Percentiles rank a stretch among this genome's conserved stretches.
These are phyloP conservation scores for Cryptus viduatorius DNA, from an alignment of 2,888 invertebrate species.

Conservation along the genomic window DNA sequence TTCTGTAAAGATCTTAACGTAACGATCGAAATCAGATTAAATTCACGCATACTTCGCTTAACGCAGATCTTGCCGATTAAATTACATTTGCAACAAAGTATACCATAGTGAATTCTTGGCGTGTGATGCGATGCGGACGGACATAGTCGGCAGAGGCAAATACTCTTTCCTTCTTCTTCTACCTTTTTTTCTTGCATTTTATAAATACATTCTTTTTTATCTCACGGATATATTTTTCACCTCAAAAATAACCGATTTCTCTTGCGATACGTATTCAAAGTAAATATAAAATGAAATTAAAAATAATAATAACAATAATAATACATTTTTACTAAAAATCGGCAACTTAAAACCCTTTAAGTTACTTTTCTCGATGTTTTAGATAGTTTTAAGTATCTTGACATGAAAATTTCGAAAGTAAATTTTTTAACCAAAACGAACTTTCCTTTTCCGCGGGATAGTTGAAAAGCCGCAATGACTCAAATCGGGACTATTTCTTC, in stretches of 20 bases:
- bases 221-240: background rate
- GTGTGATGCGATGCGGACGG: constrained; percentile 4
- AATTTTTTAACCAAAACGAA: background rate
- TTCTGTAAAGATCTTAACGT: background rate
- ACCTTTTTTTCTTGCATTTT: background rate
- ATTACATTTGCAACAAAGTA: constrained; percentile 6
- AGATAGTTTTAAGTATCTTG: no score
- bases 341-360: no score
- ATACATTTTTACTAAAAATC: no score
- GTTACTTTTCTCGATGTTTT: no score
- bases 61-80: constrained; percentile 2
- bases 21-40: background rate
- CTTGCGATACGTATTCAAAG: background rate
- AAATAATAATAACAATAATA: no score
- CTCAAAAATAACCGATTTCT: background rate
- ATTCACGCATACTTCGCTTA: background rate
- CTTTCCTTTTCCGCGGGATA: background rate
- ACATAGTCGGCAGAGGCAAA: background rate
- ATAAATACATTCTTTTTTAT: background rate
- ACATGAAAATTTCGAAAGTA: no score
- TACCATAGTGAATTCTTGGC: background rate
- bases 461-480: background rate
- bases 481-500: constrained; percentile 19
- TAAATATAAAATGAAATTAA: background rate
- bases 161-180: background rate